Evolutionary conservation across 2,888 invertebrate genomes (phyloP).

Genomic region (Hypselothyrea guttata): DNA sequence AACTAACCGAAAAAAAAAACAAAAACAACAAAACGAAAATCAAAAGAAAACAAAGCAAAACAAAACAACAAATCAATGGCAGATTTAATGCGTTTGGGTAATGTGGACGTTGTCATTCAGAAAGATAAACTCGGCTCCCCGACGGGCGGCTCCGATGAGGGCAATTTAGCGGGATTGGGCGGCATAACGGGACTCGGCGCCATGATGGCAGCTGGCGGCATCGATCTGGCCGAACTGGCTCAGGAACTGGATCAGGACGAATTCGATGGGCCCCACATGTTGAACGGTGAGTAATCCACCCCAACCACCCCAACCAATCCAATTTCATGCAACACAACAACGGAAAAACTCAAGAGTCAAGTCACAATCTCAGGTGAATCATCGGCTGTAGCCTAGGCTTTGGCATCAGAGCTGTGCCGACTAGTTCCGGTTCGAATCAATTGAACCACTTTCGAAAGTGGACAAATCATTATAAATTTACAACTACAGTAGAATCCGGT

Average conservation of each 20-base stretch:
- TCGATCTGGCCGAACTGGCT: constrained; percentile 85
- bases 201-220: constrained; percentile 83
- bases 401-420: constrained; percentile 18
- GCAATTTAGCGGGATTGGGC: constrained; percentile 83
- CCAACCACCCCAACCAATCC: neutral
- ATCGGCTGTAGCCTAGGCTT: constrained; percentile 24
- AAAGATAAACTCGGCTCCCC: constrained; percentile 92
- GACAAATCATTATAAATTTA: too few species aligned
- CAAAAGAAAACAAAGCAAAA: constrained; percentile 24
- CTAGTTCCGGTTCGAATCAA: too few species aligned
- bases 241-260: constrained; percentile 88
- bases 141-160: constrained; percentile 93
- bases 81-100: constrained; percentile 88
- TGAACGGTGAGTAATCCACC: constrained; percentile 84
- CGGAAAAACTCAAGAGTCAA: too few species aligned
- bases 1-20: constrained; percentile 54
- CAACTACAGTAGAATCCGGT: too few species aligned
- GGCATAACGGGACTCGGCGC: constrained; percentile 80
- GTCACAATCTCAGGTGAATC: constrained; percentile 44
- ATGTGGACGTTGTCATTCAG: constrained; percentile 85
- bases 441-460: too few species aligned
- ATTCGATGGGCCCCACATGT: constrained; percentile 85
- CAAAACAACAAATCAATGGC: constrained; percentile 83
- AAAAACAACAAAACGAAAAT: constrained; percentile 16
- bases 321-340: neutral